Evolutionary conservation across 2,797 vertebrate genomes (phyloP), one percentile per base, ranked within the genome.

Genomic region (Mionectes olivaceus): DNA sequence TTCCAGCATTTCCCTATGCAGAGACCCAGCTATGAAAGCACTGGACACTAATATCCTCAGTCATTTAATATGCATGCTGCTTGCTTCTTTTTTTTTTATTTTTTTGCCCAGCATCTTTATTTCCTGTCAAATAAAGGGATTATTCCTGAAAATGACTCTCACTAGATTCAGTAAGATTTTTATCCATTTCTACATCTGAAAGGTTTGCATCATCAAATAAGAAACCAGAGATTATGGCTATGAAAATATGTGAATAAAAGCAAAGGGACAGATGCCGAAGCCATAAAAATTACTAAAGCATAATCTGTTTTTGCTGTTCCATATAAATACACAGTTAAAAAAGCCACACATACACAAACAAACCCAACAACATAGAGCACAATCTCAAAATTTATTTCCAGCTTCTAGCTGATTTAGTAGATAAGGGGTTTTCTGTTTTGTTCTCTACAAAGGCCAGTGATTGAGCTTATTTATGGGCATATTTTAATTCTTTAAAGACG

Each of bases 241-340:
- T n/a, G 88, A 86, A 85, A 96, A 95, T 96, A 96, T 74, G 89
- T 94, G 83, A 93, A 93, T 95, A 96, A 96, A 89, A 94, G 64
- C 90, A 95, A 94, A 93, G 49, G 69, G 86, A 90, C 85, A 96
- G 92, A 95, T 94, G 90, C 87, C 0, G 5, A 93, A 85, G 76
- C 87, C 90, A 92, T 95, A 95, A 95, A 83, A 95, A 95, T 93
- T 94, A 82, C 88, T 61, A 92, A 95, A 44, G 67, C 81, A 87
- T 94, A 94, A 95, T 96, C 94, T 95, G 87, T 92, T 87, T 90
- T 92, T 97, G 82, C 70, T 87, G 70, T 93, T 93, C 55, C 78
- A 82, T 89, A 70, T 60, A 95, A 95, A 94, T 49, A 92, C 61
- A 78, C 33, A 60, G 71, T 86, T 61, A 1, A 47, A 55, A 65